Percentiles rank a stretch among this genome's conserved stretches.
These are phyloP conservation scores for Tor tambroides DNA, from an alignment of 2,113 vertebrate species.

Conservation along the genomic window DNA sequence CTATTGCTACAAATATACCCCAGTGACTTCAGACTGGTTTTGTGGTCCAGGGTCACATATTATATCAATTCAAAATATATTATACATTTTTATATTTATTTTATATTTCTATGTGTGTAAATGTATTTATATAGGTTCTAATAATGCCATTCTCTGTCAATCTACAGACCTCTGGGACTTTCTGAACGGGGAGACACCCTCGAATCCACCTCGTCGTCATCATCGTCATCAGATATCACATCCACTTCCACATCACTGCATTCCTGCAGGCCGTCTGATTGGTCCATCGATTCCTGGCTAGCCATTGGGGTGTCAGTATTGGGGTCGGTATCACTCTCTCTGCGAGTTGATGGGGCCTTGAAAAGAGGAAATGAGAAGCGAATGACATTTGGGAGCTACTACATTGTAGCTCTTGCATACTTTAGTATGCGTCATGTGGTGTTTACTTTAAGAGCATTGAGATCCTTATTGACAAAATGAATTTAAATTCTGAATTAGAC, in stretches of 20 bases:
- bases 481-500: not conserved
- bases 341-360: slow-evolving; percentile 41
- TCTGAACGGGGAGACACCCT: slow-evolving; percentile 53
- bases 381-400: not conserved
- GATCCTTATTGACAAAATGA: too few relatives aligned
- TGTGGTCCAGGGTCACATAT: too few relatives aligned
- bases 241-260: slow-evolving; percentile 78
- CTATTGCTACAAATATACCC: too few relatives aligned
- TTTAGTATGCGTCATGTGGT: too few relatives aligned
- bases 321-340: slow-evolving; percentile 43
- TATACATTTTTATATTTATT: too few relatives aligned
- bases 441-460: too few relatives aligned
- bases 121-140: not conserved
- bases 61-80: too few relatives aligned
- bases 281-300: slow-evolving; percentile 55
- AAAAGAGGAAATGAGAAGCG: not conserved
- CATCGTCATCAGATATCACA: slow-evolving; percentile 75
- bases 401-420: not conserved
- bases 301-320: slow-evolving; percentile 21
- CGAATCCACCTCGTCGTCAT: slow-evolving; percentile 55
- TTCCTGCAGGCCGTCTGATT: slow-evolving; percentile 72
- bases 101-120: not conserved
- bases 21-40: too few relatives aligned
- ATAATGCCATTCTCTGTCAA: not conserved
- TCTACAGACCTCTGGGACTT: slow-evolving; percentile 64